Conservation (phyloP, 2,888 invertebrate species). For the Sarcophaga carnaria region DNA sequence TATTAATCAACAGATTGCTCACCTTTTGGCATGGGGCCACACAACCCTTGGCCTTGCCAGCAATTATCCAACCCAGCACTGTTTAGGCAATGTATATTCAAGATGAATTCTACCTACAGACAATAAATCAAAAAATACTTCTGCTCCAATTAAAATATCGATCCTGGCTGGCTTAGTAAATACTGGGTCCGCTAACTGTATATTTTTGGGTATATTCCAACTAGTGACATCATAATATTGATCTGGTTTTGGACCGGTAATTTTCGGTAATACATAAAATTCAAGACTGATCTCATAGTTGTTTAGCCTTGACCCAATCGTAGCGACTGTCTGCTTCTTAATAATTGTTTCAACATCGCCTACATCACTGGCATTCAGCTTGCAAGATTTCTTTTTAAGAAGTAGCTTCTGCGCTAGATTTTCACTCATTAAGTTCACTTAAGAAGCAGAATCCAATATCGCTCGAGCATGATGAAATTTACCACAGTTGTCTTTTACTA, state of each 20-base stretch:
- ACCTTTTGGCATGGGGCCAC: background rate
- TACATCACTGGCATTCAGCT: constrained; percentile 30
- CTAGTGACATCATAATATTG: background rate
- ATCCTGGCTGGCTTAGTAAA: constrained; percentile 13
- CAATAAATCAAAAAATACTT: constrained; percentile 49
- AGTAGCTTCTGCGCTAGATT: constrained; percentile 40
- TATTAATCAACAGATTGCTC: background rate
- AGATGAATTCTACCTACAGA: constrained; percentile 35
- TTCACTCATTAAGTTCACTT: constrained; percentile 57
- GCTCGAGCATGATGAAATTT: constrained; percentile 40
- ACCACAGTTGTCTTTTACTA: constrained; percentile 39
- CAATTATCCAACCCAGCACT: constrained; percentile 47
- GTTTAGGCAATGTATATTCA: constrained; percentile 21
- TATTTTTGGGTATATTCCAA: constrained; percentile 11
- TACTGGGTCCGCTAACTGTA: constrained; percentile 46
- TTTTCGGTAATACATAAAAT: constrained; percentile 30
- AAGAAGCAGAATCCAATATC: constrained; percentile 59
- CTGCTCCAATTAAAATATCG: constrained; percentile 56
- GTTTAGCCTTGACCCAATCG: constrained; percentile 37
- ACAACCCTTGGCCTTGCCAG: constrained; percentile 10
- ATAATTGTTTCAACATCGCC: constrained; percentile 27
- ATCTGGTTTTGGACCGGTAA: constrained; percentile 27
- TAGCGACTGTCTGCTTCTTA: constrained; percentile 20
- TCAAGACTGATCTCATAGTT: constrained; percentile 29
- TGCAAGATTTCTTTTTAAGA: constrained; percentile 32